A percentile compares a stretch with the other conserved stretches of the same genome.
phyloP scores from a whole-genome alignment of 2,113 vertebrate genomes.

The rat (Rattus norvegicus) region GRCr8 NC_086028.1:32876001-32876500 shows the following conservation, averaged over 20 bases:
- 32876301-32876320: neutral
- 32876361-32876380: neutral
- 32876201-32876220: conserved; percentile 25
- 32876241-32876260: neutral
- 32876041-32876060: neutral
- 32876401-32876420: neutral
- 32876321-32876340: neutral
- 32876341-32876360: neutral
- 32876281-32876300: neutral
- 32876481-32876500: neutral
- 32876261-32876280: neutral
- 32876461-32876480: neutral
- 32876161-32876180: neutral
- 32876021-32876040: neutral
- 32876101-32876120: neutral
- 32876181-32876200: conserved; percentile 10
- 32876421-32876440: neutral
- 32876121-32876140: neutral
- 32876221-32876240: neutral
- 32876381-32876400: neutral
- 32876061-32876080: neutral
- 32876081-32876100: neutral
- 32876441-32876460: neutral
- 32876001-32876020: neutral
- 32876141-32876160: neutral